Base-by-base conservation (phyloP, 2,797 vertebrate species). In the Menidia menidia region DNA sequence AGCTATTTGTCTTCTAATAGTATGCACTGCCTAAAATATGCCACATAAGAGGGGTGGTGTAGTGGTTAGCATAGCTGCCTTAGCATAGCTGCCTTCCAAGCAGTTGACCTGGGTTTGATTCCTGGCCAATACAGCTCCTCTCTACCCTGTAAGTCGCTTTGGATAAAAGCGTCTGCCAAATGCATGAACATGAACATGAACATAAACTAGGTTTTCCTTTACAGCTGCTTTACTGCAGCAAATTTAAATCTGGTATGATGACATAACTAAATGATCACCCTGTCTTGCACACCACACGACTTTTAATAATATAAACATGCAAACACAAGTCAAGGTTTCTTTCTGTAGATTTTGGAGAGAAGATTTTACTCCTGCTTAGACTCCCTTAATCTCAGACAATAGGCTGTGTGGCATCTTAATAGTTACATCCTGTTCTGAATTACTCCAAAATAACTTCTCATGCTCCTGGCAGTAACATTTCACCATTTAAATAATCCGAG, bases 51-150 rank as follows among this genome's bases (percentile, higher is more conserved):
- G n/a, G n/a, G n/a, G n/a, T n/a, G n/a, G n/a, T n/a, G n/a, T n/a
- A n/a, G n/a, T n/a, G n/a, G n/a, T n/a, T 6, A 91, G 88, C 85
- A 91, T 87, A 90, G 84, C 86, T 85, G 80, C 83, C 72, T 89
- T 6, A 91, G 88, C 85, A 91, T 87, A 90, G 84, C 86, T 85
- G 80, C 83, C 72, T 89, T 89, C 87, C 85, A 89, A 88, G 90
- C 71, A 91, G 83, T 86, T 86, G 83, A 89, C 83, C 84, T 71
- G 82, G 83, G 86, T 89, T 89, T 74, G 79, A 87, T 87, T 91
- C 86, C 82, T 77, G 84, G 87, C 84, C 78, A 80, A 52, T 9
- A 18, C 43, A 45, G 10, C 35, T 39, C 35, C 4, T 39, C 25
- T 25, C 25, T 25, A 25, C 25, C 25, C 25, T 25, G 25, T 25